Conservation (phyloP, 1,140 invertebrate genomes). For the Gryllus bimaculatus region DNA sequence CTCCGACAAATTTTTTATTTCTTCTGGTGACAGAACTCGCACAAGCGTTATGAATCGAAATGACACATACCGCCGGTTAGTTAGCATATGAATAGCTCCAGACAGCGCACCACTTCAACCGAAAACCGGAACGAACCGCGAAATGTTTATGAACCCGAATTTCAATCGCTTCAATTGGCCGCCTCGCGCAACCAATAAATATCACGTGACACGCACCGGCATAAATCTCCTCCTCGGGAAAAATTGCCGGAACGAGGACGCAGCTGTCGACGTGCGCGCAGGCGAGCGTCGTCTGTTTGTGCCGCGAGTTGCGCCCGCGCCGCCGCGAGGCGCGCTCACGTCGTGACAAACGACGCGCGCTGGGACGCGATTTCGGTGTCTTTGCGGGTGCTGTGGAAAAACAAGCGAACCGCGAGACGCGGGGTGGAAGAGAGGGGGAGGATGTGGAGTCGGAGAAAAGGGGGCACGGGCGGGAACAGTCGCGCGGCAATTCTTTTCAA, state of each 20-base stretch:
- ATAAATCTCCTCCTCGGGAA: background rate
- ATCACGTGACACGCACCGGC: background rate
- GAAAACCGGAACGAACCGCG: slow-evolving; percentile 2
- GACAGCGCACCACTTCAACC: background rate
- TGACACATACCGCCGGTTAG: background rate
- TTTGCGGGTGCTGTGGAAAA: background rate
- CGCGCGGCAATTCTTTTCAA: background rate
- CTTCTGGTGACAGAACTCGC: background rate
- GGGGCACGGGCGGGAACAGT: background rate
- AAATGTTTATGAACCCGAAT: slow-evolving; percentile 5
- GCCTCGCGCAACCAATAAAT: background rate
- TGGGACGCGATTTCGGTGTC: background rate
- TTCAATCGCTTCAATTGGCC: background rate
- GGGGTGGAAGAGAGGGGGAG: no score
- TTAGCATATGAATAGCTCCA: background rate
- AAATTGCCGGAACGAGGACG: background rate
- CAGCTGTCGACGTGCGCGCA: background rate
- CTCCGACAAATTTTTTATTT: background rate
- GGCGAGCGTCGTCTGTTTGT: background rate
- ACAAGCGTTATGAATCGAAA: background rate
- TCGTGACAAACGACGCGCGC: background rate
- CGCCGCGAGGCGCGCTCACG: background rate
- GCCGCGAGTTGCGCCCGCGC: background rate
- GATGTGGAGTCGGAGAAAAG: no score
- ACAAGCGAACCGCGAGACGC: background rate